Base-by-base conservation (phyloP, 1,140 invertebrate species). In the Stenopsyche tienmushanensis region DNA sequence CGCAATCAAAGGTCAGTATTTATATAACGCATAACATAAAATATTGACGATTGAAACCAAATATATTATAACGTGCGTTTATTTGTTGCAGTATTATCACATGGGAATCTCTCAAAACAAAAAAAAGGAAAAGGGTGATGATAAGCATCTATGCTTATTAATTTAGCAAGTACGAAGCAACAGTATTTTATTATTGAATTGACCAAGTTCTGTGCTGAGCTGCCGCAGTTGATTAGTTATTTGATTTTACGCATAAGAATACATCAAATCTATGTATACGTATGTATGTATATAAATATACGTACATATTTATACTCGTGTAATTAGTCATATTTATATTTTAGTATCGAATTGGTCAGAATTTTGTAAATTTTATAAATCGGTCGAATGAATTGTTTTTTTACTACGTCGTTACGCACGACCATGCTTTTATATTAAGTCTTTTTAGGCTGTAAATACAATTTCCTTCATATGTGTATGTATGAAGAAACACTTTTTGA, bases 51-150 rank as follows among this genome's bases (percentile, higher is more conserved):
- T 13, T 9, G 17, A 47, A n/a, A n/a, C n/a, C n/a, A n/a, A n/a
- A n/a, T n/a, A n/a, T n/a, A n/a, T 24, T 47, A 63, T 53, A 18
- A 53, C 21, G 21, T 58, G 18, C 21, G 21, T 60, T 60, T 58
- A 59, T 59, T 59, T 66, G n/a, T 70, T 70, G 59, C 64, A 70
- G 68, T 70, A 70, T 70, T 70, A 70, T 66, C 60, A 60, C 64
- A 62, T 52, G 64, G 62, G 64, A 66, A 70, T 70, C 68, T 70
- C 68, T 63, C n/a, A n/a, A n/a, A n/a, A n/a, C 45, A 54, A 57
- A 20, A 63, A 26, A 13, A 17, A 55, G 15, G 23, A 65, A 65
- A n/a, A n/a, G n/a, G n/a, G n/a, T n/a, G n/a, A 58, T 63, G 52
- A 65, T 54, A 63, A 65, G 64, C 17, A 42, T 44, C 58, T 66